Percentiles rank a stretch among this genome's conserved stretches.
phyloP scores from a whole-genome alignment of 2,888 invertebrate genomes.

The Campoplex nolae region DNA sequence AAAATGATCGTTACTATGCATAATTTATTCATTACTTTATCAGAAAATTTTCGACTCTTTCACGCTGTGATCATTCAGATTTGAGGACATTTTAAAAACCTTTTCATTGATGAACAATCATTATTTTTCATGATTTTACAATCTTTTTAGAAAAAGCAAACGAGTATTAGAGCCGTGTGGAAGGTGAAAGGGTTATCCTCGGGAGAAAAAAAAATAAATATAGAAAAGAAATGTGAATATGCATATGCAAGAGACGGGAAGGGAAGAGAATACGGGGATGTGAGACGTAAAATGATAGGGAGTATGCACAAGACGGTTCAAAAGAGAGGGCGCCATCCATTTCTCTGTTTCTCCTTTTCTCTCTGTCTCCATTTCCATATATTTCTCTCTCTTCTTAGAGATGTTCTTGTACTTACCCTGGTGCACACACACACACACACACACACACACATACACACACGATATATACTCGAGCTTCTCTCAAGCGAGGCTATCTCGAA shows the following conservation, averaged over 20 bases:
- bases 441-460: conserved; percentile 4
- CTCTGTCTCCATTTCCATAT: conserved; percentile 31
- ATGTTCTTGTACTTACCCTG: conserved; percentile 22
- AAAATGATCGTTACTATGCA: no score
- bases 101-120: neutral
- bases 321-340: conserved; percentile 50
- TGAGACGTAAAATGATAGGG: conserved; percentile 64
- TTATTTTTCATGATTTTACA: neutral
- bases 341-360: conserved; percentile 33
- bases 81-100: neutral
- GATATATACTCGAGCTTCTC: conserved; percentile 68
- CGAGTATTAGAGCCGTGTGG: conserved; percentile 21
- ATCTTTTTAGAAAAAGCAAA: conserved; percentile 13
- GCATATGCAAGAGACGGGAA: conserved; percentile 35
- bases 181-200: conserved; percentile 44
- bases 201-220: neutral
- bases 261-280: conserved; percentile 39
- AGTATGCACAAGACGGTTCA: conserved; percentile 56
- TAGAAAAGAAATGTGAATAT: conserved; percentile 15
- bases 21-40: no score
- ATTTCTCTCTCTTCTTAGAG: conserved; percentile 30
- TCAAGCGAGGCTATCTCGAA: conserved; percentile 77
- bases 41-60: no score
- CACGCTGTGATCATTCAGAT: no score
- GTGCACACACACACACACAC: neutral